Evolutionary conservation across 2,797 vertebrate species (phyloP), one percentile per base, ranked within the genome.

Genomic region (Pogoniulus pusillus): DNA sequence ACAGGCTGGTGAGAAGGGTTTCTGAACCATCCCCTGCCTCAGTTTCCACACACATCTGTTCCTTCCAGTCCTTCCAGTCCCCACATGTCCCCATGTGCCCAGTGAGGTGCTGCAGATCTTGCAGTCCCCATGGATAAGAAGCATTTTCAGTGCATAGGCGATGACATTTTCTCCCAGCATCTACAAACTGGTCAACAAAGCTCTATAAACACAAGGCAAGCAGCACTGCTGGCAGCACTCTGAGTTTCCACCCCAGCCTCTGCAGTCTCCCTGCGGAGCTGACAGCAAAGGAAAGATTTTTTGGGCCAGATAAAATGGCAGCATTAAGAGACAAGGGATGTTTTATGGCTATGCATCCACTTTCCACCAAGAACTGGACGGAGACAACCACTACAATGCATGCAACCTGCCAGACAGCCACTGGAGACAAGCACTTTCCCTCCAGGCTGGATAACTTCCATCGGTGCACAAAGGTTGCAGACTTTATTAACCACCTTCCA

Each of bases 231-330:
- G 93, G 92, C 94, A 93, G 79, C 34, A 9, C 79, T 78, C 7
- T 22, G 51, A 92, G 89, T 89, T 95, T 94, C 93, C 92, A 94
- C 24, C 68, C 85, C 19, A 0, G 91, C 75, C 87, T 87, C 87
- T 91, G 89, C 73, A 85, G 47, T 65, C 53, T 93, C 94, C 82
- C 92, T 20, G 66, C 5, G 66, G 91, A 91, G 93, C 85, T 94
- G 79, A 94, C 85, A 81, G 91, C 70, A 66, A 89, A 93, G 89
- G 89, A 94, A 94, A 94, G 87, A 78, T 45, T 75, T 87, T 77
- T 29, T 2, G 66, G 75, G 80, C 89, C 89, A 83, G 87, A 90
- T 93, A 81, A 94, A 89, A 94, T 45, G 90, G 87, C 89, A 93
- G 60, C 29, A 41, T 78, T 55, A 57, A 41, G 71, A 94, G 82